Conservation (phyloP, 2,113 vertebrate species). For the Limanda limanda region DNA sequence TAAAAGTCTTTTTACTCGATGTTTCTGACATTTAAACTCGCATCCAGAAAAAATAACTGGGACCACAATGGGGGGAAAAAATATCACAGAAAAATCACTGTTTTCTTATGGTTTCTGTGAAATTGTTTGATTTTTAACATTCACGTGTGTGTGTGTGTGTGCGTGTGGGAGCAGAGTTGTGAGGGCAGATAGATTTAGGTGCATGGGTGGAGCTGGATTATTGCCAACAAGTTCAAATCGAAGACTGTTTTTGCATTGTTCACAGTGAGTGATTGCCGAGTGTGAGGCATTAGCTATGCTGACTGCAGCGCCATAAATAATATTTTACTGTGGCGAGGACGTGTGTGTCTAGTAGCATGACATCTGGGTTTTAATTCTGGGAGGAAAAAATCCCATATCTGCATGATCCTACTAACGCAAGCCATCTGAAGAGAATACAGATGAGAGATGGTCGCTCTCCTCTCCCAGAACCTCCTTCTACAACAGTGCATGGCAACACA, state of each 20-base stretch:
- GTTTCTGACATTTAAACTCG: slow-evolving; percentile 39
- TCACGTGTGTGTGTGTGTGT: background rate
- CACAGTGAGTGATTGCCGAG: slow-evolving; percentile 66
- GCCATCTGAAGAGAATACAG: slow-evolving; percentile 79
- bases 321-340: slow-evolving; percentile 65
- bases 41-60: slow-evolving; percentile 32
- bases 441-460: slow-evolving; percentile 68
- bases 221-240: slow-evolving; percentile 62
- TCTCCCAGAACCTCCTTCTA: slow-evolving; percentile 60
- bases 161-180: slow-evolving; percentile 13
- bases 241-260: slow-evolving; percentile 73
- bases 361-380: slow-evolving; percentile 77
- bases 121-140: slow-evolving; percentile 46
- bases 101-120: slow-evolving; percentile 49
- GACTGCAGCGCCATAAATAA: slow-evolving; percentile 77
- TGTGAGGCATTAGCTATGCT: slow-evolving; percentile 72
- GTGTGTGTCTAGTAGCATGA: slow-evolving; percentile 70
- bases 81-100: slow-evolving; percentile 29
- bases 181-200: slow-evolving; percentile 47
- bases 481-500: slow-evolving; percentile 62
- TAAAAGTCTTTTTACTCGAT: slow-evolving; percentile 11
- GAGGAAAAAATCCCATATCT: slow-evolving; percentile 69
- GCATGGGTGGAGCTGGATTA: slow-evolving; percentile 61
- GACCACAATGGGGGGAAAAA: slow-evolving; percentile 26
- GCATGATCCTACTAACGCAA: slow-evolving; percentile 73